Percentiles rank a stretch among this genome's conserved stretches.
phyloP scores from a whole-genome alignment of 35 echinoderm and acorn worm species.

The Apostichopus japonicus region DNA sequence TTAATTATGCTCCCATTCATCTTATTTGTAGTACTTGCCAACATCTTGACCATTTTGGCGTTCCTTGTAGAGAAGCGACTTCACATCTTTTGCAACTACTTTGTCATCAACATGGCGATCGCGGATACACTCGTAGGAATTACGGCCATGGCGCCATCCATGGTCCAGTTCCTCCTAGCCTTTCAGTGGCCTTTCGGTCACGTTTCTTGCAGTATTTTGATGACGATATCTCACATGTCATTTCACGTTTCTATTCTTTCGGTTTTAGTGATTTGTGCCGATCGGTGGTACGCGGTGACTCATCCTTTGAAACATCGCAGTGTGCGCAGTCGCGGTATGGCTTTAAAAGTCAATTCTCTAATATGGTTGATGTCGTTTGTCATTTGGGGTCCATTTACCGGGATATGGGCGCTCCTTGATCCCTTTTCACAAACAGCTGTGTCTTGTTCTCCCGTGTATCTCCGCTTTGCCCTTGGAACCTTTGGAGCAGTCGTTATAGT shows the following conservation, averaged over 20 bases:
- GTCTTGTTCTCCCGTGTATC: constrained; percentile 2
- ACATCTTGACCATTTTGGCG: neutral
- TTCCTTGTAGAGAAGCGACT: constrained; percentile 15
- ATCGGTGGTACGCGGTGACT: neutral
- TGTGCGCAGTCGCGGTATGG: neutral
- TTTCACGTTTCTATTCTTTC: constrained; percentile 16
- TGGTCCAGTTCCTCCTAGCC: neutral
- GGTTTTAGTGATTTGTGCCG: constrained; percentile 23
- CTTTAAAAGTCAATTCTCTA: neutral
- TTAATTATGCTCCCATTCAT: constrained; percentile 13
- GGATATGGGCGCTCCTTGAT: constrained; percentile 9
- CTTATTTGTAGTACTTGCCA: neutral
- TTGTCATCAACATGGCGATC: constrained; percentile 12
- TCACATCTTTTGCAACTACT: constrained; percentile 15
- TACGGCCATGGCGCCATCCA: neutral
- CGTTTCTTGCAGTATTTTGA: neutral
- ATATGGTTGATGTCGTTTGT: neutral
- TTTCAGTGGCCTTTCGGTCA: constrained; percentile 14
- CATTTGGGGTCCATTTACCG: constrained; percentile 4
- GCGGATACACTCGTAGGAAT: neutral
- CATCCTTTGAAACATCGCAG: neutral
- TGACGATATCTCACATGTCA: constrained; percentile 25
- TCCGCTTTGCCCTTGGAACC: neutral
- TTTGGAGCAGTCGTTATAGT: neutral
- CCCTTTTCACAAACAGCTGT: neutral